A percentile compares a stretch with the other conserved stretches of the same genome.
These are phyloP conservation scores for Rhizoglyphus robini DNA, from an alignment of 1,140 invertebrate genomes.

Conservation along the genomic window DNA sequence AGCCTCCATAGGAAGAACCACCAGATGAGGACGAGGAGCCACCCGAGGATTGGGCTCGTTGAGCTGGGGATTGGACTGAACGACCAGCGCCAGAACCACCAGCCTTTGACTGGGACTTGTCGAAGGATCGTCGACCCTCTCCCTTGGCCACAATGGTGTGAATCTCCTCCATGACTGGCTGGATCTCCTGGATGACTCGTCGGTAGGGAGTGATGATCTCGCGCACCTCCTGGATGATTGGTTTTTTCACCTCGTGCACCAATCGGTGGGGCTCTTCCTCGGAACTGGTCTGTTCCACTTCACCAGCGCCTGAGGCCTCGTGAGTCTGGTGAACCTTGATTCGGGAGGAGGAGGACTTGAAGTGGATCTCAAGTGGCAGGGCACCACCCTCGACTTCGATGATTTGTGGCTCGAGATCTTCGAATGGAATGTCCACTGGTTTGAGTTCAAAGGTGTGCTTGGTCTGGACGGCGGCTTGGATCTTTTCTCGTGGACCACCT, in stretches of 20 bases:
- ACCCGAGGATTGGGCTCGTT: not conserved
- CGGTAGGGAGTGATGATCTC: conserved; percentile 21
- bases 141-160: conserved; percentile 2
- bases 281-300: conserved; percentile 15
- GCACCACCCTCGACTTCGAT: conserved; percentile 20
- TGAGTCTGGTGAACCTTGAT: conserved; percentile 16
- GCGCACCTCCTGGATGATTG: conserved; percentile 4
- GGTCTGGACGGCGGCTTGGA: conserved; percentile 15
- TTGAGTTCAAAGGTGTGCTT: conserved; percentile 17
- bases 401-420: conserved; percentile 19
- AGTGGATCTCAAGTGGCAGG: conserved; percentile 15
- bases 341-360: conserved; percentile 5
- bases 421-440: conserved; percentile 14
- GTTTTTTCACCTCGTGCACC: conserved; percentile 12
- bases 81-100: conserved; percentile 1
- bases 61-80: not conserved
- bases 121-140: not conserved
- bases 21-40: not conserved
- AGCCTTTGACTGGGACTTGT: not conserved
- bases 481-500: not conserved
- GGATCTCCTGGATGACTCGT: conserved; percentile 18
- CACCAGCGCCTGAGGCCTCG: conserved; percentile 3
- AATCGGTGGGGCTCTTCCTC: conserved; percentile 18
- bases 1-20: not conserved
- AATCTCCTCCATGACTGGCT: conserved; percentile 9